A percentile compares a stretch with the other conserved stretches of the same genome.
phyloP scores from a whole-genome alignment of 2,797 vertebrate species.

The Emys orbicularis region DNA sequence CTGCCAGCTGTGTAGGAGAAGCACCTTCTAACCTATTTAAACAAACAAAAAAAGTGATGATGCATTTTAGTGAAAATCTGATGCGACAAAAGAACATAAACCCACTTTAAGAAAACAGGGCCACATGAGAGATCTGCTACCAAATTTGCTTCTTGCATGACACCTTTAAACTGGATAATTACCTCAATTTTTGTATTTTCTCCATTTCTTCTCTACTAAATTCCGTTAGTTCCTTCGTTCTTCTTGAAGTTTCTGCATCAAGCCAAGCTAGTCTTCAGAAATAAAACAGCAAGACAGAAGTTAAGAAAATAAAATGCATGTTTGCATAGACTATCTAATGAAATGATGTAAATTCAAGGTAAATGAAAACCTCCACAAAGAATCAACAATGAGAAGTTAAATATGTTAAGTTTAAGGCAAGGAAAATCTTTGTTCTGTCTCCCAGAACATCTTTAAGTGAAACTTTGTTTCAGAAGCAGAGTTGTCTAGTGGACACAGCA shows the following conservation, averaged over 20 bases:
- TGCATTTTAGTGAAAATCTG: not conserved
- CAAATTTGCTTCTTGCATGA: not conserved
- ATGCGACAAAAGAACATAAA: not conserved
- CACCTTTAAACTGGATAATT: conserved; percentile 19
- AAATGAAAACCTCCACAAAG: not conserved
- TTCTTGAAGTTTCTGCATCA: conserved; percentile 82
- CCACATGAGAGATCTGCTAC: not conserved
- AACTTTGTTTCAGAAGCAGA: not conserved
- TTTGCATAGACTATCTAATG: not conserved
- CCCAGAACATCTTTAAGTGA: not conserved
- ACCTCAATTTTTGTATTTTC: conserved; percentile 79
- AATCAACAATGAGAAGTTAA: not conserved
- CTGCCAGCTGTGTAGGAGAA: conserved; percentile 79
- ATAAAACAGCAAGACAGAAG: not conserved
- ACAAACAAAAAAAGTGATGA: not conserved
- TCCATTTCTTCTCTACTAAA: conserved; percentile 81
- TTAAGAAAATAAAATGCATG: not conserved
- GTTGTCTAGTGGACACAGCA: not conserved
- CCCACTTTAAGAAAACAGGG: not conserved
- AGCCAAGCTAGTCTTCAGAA: conserved; percentile 84
- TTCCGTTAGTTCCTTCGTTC: conserved; percentile 79
- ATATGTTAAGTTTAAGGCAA: not conserved
- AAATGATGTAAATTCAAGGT: not conserved
- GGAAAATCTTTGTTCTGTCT: not conserved
- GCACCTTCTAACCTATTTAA: conserved; percentile 76